Conservation (phyloP, 2,888 invertebrate genomes). For the Tipula unca region DNA sequence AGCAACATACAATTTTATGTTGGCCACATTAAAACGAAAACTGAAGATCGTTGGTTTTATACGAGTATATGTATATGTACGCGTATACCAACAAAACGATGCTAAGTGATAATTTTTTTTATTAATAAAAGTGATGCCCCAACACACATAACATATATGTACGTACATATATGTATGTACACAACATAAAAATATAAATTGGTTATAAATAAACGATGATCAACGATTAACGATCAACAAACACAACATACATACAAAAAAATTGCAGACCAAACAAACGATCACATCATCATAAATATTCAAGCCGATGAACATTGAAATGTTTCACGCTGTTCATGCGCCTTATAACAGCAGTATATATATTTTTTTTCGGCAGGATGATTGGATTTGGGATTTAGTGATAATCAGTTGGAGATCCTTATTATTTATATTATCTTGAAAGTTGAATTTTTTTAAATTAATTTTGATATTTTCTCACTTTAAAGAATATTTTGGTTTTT, state of each 20-base stretch:
- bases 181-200: neutral
- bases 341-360: neutral
- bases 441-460: neutral
- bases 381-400: neutral
- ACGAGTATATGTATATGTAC: neutral
- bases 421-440: neutral
- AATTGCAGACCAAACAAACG: neutral
- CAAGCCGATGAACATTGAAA: neutral
- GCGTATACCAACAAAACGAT: neutral
- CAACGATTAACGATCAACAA: neutral
- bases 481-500: neutral
- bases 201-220: neutral
- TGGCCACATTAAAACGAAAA: neutral
- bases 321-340: neutral
- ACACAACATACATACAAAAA: neutral
- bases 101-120: neutral
- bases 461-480: neutral
- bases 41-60: neutral
- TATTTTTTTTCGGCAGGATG: neutral
- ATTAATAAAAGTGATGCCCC: neutral
- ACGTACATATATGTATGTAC: too few species aligned
- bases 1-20: neutral
- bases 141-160: neutral
- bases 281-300: neutral
- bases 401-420: neutral